Evolutionary conservation across 2,888 invertebrate species (phyloP).

Genomic region (Ichneumoninae sp.): DNA sequence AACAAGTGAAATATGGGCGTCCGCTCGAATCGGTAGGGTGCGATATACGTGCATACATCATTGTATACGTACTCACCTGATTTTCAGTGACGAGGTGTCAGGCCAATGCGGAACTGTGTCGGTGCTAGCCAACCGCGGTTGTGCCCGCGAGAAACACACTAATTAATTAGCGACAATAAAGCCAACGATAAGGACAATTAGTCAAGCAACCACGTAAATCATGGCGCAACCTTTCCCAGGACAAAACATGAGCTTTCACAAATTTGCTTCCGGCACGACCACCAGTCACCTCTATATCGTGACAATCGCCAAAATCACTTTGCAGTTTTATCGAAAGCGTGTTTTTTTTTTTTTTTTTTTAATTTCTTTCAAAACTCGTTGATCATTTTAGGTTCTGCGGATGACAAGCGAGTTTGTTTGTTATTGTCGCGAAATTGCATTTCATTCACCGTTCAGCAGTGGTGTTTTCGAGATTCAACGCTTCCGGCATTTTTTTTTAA

Average conservation of each 20-base stretch:
- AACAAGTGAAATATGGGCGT: conserved; percentile 1
- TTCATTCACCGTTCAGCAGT: not conserved
- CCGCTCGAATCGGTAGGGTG: not conserved
- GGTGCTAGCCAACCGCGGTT: conserved; percentile 8
- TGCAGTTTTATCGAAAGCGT: not conserved
- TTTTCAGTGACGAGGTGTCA: conserved; percentile 30
- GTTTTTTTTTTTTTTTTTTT: not conserved
- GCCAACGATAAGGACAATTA: conserved; percentile 32
- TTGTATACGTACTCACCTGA: conserved; percentile 35
- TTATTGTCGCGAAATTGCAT: not conserved
- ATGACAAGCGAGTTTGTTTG: not conserved
- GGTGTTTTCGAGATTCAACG: conserved; percentile 1
- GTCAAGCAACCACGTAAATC: conserved; percentile 21
- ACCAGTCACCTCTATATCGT: conserved; percentile 4
- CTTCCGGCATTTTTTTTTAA: not conserved
- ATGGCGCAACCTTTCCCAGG: conserved; percentile 9
- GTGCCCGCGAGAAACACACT: conserved; percentile 36
- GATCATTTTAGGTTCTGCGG: not conserved
- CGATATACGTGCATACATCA: not conserved
- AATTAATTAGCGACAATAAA: conserved; percentile 51
- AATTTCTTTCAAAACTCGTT: not conserved
- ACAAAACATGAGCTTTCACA: conserved; percentile 16
- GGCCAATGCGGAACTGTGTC: conserved; percentile 1
- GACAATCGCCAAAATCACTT: conserved; percentile 1
- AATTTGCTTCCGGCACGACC: conserved; percentile 18